Percentiles rank a stretch among this genome's conserved stretches.
Conservation (phyloP, 1,140 invertebrate genomes). For the Bombus sylvicola region DNA sequence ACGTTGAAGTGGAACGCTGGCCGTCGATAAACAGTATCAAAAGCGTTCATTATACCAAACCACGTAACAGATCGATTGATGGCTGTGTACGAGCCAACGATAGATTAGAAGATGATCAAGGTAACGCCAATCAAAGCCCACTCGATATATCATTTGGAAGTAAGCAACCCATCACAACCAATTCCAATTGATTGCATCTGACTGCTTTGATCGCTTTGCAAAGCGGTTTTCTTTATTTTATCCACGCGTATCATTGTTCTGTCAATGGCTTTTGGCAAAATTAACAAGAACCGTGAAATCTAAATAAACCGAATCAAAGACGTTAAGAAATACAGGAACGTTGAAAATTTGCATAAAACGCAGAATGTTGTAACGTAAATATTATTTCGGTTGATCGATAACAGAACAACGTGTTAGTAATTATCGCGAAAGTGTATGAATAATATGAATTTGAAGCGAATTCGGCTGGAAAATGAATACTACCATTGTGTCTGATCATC, state of each 20-base stretch:
- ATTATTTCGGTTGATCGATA: neutral
- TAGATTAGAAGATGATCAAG: conserved; percentile 37
- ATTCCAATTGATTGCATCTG: neutral
- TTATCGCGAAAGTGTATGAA: neutral
- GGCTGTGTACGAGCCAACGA: conserved; percentile 2
- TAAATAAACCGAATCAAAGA: neutral
- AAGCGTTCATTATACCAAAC: conserved; percentile 28
- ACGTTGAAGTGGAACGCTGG: neutral
- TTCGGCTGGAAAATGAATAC: neutral
- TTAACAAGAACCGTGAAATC: neutral
- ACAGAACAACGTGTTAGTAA: neutral
- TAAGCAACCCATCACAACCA: conserved; percentile 3
- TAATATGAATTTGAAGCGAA: neutral
- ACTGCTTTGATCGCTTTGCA: neutral
- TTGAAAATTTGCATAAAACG: neutral
- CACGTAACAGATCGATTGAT: conserved; percentile 19
- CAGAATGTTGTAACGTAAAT: too few relatives aligned
- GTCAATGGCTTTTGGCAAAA: neutral
- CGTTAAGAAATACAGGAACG: too few relatives aligned
- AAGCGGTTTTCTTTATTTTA: neutral
- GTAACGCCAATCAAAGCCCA: conserved; percentile 28
- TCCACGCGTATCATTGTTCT: neutral
- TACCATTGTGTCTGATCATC: neutral
- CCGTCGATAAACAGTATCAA: conserved; percentile 25
- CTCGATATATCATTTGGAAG: conserved; percentile 29